Evolutionary conservation across 2,113 vertebrate genomes (phyloP).

Genomic region (Hippocampus mohnikei): DNA sequence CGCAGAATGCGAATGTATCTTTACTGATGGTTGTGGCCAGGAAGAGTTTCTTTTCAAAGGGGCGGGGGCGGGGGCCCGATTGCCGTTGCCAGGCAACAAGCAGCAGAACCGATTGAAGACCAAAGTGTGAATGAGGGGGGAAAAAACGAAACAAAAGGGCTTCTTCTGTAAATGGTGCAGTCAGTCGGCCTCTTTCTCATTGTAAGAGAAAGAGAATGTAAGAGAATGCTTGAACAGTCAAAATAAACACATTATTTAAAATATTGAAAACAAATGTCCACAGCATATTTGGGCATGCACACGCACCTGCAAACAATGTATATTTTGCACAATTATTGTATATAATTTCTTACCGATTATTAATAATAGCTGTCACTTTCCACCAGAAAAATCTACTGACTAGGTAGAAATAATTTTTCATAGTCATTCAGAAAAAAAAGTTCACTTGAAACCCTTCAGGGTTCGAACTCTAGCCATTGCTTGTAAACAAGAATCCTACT

Average conservation of each 20-base stretch:
- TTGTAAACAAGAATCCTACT: no score
- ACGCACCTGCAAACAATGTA: background rate
- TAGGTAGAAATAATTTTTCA: background rate
- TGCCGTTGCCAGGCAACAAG: slow-evolving; percentile 77
- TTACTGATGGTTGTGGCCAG: slow-evolving; percentile 69
- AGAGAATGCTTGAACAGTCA: slow-evolving; percentile 30
- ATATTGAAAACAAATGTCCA: background rate
- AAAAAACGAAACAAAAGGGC: slow-evolving; percentile 49
- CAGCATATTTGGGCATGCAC: background rate
- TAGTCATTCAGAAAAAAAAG: background rate
- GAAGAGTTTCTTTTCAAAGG: slow-evolving; percentile 67
- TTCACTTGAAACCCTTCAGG: no score
- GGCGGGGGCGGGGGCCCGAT: slow-evolving; percentile 45
- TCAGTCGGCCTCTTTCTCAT: slow-evolving; percentile 13
- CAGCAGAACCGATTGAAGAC: slow-evolving; percentile 69
- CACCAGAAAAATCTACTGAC: background rate
- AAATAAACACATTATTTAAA: background rate
- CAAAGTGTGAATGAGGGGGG: slow-evolving; percentile 51
- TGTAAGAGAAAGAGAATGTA: no score
- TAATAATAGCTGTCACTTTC: background rate
- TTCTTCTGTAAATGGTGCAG: slow-evolving; percentile 16
- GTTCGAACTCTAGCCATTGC: no score
- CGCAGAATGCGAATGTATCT: slow-evolving; percentile 64
- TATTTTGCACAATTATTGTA: background rate
- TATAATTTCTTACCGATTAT: background rate